Percentiles rank a stretch among this genome's conserved stretches.
Evolutionary conservation across 2,113 vertebrate genomes (phyloP).

Genomic region (Pipa parva): DNA sequence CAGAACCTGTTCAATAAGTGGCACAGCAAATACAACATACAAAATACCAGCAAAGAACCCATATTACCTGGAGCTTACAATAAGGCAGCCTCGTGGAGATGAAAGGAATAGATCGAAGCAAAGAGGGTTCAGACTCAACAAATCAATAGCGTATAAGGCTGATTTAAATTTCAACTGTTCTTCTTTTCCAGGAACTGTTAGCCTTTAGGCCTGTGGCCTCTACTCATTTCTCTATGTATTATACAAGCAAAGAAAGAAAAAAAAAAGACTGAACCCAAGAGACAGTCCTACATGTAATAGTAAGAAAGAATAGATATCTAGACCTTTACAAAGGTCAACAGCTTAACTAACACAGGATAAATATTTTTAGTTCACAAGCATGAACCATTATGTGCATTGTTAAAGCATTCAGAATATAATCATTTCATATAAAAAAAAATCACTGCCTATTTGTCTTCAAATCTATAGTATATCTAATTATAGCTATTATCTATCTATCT

Average conservation of each 20-base stretch:
- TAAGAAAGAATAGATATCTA: not conserved
- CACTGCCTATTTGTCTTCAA: too few species aligned
- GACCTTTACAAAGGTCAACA: slow-evolving; percentile 2
- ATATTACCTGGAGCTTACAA: slow-evolving; percentile 19
- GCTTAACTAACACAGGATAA: slow-evolving; percentile 19
- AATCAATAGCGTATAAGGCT: slow-evolving; percentile 33
- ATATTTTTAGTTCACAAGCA: slow-evolving; percentile 11
- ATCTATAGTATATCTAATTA: too few species aligned
- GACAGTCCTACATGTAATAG: not conserved
- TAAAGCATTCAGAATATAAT: too few species aligned
- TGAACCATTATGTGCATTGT: too few species aligned
- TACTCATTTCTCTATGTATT: not conserved
- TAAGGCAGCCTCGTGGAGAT: slow-evolving; percentile 9
- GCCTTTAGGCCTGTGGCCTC: slow-evolving; percentile 1
- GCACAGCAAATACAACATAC: not conserved
- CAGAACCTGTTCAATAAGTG: not conserved
- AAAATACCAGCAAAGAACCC: not conserved
- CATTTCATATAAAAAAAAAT: too few species aligned
- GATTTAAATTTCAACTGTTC: slow-evolving; percentile 33
- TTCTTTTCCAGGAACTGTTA: slow-evolving; percentile 17
- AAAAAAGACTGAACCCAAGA: slow-evolving; percentile 9
- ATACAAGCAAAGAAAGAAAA: slow-evolving; percentile 5
- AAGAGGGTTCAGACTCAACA: slow-evolving; percentile 15
- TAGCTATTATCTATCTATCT: too few species aligned
- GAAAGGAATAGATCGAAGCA: slow-evolving; percentile 28